These are phyloP conservation scores for Tautogolabrus adspersus DNA, from an alignment of 2,113 vertebrate genomes.

Conservation along the genomic window DNA sequence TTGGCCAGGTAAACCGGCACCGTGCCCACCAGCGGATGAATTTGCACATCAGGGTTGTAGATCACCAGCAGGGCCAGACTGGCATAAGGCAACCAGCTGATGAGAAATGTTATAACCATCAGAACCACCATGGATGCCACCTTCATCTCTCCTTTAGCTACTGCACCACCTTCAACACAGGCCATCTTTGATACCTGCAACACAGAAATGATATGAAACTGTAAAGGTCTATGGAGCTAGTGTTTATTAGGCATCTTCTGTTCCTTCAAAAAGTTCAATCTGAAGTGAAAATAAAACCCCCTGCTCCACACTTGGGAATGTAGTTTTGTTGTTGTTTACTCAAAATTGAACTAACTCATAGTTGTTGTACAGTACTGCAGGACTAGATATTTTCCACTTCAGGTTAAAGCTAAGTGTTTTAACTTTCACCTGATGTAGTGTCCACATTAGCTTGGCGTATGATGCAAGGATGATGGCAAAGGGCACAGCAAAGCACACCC, in stretches of 20 bases:
- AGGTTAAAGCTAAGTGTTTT: not conserved
- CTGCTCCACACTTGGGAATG: too few species aligned
- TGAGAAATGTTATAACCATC: constrained; percentile 78
- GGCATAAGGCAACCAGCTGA: constrained; percentile 80
- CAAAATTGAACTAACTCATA: too few species aligned
- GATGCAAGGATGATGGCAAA: constrained; percentile 78
- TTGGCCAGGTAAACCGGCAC: constrained; percentile 79
- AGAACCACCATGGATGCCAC: constrained; percentile 74
- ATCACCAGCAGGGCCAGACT: constrained; percentile 71
- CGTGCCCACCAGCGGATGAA: constrained; percentile 71
- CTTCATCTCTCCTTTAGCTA: constrained; percentile 70
- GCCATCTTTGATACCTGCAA: constrained; percentile 74
- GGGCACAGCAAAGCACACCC: constrained; percentile 81
- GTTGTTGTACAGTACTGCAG: too few species aligned
- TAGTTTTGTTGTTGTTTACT: too few species aligned
- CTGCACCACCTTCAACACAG: constrained; percentile 71
- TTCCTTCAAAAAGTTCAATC: too few species aligned
- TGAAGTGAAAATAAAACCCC: too few species aligned
- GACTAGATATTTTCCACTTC: not conserved
- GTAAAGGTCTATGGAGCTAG: not conserved
- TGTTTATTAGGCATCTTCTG: too few species aligned
- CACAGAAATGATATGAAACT: not conserved
- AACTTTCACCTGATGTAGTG: constrained; percentile 75
- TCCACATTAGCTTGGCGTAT: constrained; percentile 79
- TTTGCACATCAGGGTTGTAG: constrained; percentile 64